Percentiles rank a stretch among this genome's conserved stretches.
phyloP scores from a whole-genome alignment of 2,113 vertebrate species.

The Agapornis roseicollis region DNA sequence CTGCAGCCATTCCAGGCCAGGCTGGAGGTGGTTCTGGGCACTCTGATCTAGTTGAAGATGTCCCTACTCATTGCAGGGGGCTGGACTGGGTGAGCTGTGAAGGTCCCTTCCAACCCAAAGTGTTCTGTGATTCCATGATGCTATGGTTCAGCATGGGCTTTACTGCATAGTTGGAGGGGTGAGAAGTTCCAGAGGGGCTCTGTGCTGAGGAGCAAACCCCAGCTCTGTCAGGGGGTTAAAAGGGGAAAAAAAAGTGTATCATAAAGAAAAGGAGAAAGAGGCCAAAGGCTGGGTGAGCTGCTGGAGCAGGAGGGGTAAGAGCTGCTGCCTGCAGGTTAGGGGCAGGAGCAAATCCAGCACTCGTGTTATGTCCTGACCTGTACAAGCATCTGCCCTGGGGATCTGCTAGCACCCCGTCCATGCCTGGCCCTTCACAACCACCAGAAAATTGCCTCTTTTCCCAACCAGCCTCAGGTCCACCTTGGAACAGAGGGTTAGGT shows the following conservation, averaged over 20 bases:
- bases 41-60: background rate
- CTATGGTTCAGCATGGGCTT: background rate
- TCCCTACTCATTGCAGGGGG: background rate
- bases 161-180: background rate
- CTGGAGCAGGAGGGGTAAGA: background rate
- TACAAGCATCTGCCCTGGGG: fast-evolving
- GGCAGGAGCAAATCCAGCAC: background rate
- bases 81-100: background rate
- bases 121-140: background rate
- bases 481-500: background rate
- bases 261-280: background rate
- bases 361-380: fast-evolving
- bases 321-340: background rate
- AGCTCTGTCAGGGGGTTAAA: background rate
- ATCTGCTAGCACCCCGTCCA: fast-evolving
- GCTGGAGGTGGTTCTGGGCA: background rate
- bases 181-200: background rate
- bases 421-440: background rate
- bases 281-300: background rate
- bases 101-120: background rate
- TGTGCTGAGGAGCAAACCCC: background rate
- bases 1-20: background rate
- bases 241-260: background rate
- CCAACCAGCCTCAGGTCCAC: background rate
- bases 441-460: background rate